Evolutionary conservation across 2,113 vertebrate species (phyloP).

Genomic region (Illadopsis cleaveri): DNA sequence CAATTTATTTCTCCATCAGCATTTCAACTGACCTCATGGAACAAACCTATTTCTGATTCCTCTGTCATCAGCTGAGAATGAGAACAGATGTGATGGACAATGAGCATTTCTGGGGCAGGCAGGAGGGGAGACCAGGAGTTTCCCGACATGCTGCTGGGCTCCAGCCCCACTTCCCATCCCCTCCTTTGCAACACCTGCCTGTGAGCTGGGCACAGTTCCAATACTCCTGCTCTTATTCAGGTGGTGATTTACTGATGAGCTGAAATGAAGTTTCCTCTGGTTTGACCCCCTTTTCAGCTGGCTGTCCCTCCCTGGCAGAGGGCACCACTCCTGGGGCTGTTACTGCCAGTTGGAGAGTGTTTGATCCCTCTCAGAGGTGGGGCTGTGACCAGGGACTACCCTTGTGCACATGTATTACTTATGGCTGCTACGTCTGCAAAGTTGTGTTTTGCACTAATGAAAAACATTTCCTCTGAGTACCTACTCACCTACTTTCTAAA

Average conservation of each 20-base stretch:
- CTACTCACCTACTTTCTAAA: neutral
- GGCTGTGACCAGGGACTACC: neutral
- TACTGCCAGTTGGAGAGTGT: accelerated
- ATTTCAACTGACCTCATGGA: neutral
- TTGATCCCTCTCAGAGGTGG: accelerated
- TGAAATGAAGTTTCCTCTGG: neutral
- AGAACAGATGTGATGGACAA: neutral
- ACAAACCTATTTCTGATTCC: neutral
- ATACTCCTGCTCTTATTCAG: neutral
- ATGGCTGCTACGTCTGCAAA: neutral
- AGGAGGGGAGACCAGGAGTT: neutral
- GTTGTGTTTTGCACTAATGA: neutral
- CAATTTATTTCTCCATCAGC: neutral
- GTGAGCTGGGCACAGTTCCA: neutral
- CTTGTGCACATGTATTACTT: accelerated
- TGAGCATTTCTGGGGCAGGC: neutral
- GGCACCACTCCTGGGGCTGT: neutral
- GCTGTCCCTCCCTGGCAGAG: neutral
- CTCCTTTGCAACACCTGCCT: neutral
- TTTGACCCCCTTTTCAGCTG: too few relatives aligned
- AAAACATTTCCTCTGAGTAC: neutral
- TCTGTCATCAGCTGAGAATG: neutral
- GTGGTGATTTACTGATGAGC: neutral
- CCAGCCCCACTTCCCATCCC: neutral
- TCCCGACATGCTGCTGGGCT: neutral